Base-by-base conservation (phyloP, 2,888 invertebrate genomes). In the Xanthia icteritia region DNA sequence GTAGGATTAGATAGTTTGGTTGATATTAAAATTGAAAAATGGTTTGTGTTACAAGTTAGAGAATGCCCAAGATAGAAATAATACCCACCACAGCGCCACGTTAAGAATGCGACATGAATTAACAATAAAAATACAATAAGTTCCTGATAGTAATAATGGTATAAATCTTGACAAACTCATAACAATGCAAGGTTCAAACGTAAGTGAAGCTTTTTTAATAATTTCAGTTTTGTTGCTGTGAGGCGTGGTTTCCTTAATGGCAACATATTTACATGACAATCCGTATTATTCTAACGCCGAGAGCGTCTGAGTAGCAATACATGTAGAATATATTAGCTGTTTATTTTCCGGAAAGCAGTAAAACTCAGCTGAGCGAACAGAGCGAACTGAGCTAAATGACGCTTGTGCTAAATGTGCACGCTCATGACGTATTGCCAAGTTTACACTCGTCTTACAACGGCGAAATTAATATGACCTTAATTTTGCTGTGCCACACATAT, bases 261-360 rank as follows among this genome's bases (percentile, higher is more conserved):
- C 9, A 54, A 20, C 23, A 36, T 54, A 60, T 79, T 77, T 61
- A 66, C 51, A 83, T 54, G 15, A 68, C 27, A 69, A 61, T 81
- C 39, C 13, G 1, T 72, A 80, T 65, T 73, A 67, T 81, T 63
- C 17, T 69, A 27, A 58, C 39, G 27, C 45, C 13, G 5, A 61
- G 17, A 72, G 36, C 11, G 2, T 74, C 69, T 56, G 70, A 74
- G 70, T 60, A 85, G 58, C 77, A 69, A 65, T 72, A 83, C 54
- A 64, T 75, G 70, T 63, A 61, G 64, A 78, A 86, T 83, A 86
- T 65, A 86, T 84, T 75, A 86, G 83, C 74, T 67, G 77, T 85
- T 85, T 81, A 85, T 87, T 78, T 85, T 71, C 73, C 77, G 70
- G 77, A 87, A 85, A 85, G 86, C 71, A 74, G 75, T 85, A 67